Percentiles rank a stretch among this genome's conserved stretches.
Conservation (phyloP, 2,888 invertebrate genomes). For the Thalpophila matura region DNA sequence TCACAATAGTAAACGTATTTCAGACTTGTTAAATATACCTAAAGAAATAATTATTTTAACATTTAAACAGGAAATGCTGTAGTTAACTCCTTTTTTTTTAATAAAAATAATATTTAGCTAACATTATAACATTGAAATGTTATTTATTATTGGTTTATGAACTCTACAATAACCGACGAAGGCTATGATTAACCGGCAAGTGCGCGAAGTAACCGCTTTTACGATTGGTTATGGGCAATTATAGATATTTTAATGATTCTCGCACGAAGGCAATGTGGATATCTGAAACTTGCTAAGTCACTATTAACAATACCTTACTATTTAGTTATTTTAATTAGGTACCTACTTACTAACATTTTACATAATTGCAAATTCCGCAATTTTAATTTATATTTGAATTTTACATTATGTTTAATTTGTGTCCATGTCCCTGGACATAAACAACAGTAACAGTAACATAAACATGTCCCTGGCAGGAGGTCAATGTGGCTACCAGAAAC, state of each 20-base stretch:
- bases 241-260: slow-evolving; percentile 4
- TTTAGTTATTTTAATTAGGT: not conserved
- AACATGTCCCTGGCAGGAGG: too few relatives aligned
- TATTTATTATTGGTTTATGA: slow-evolving; percentile 8
- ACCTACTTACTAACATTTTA: not conserved
- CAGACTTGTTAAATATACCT: slow-evolving; percentile 11
- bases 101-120: too few relatives aligned
- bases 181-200: slow-evolving; percentile 12
- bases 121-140: too few relatives aligned
- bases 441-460: not conserved
- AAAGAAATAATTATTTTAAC: not conserved
- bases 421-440: not conserved
- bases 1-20: not conserved
- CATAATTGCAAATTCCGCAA: not conserved
- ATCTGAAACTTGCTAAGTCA: not conserved
- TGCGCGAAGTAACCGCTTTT: slow-evolving; percentile 11
- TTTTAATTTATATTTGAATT: not conserved
- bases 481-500: too few relatives aligned
- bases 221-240: slow-evolving; percentile 7
- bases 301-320: slow-evolving; percentile 9
- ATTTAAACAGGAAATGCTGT: not conserved
- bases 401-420: not conserved
- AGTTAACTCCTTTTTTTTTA: too few relatives aligned
- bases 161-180: not conserved
- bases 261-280: slow-evolving; percentile 2